These are phyloP conservation scores for Hydrochoerus hydrochaeris DNA, from an alignment of 2,113 vertebrate species.

Conservation along the genomic window DNA sequence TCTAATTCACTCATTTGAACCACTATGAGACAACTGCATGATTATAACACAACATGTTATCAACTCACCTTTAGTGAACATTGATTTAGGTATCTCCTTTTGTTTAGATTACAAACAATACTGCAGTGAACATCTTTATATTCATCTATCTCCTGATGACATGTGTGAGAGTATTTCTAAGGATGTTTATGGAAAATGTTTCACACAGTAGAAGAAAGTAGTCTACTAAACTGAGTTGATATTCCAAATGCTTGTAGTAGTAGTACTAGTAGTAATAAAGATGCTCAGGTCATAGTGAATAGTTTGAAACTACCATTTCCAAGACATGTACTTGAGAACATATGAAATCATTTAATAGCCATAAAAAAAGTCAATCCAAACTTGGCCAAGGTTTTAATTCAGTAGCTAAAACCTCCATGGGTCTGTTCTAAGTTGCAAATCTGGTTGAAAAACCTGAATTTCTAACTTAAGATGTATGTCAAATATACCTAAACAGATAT, in stretches of 20 bases:
- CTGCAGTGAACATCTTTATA: background rate
- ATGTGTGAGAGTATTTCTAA: background rate
- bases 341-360: background rate
- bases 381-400: background rate
- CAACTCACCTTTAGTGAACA: background rate
- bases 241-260: background rate
- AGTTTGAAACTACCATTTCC: background rate
- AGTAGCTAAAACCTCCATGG: background rate
- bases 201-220: background rate
- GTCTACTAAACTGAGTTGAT: constrained; percentile 3
- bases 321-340: background rate
- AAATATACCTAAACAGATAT: constrained; percentile 38
- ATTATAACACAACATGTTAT: background rate
- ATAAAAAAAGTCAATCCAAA: background rate
- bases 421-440: constrained; percentile 53
- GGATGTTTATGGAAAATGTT: background rate
- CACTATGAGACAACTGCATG: background rate
- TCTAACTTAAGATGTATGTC: constrained; percentile 67
- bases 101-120: background rate
- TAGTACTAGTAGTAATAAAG: background rate
- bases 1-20: background rate
- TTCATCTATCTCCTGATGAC: background rate
- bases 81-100: background rate
- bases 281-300: background rate
- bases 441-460: constrained; percentile 55